A percentile compares a stretch with the other conserved stretches of the same genome.
These are phyloP conservation scores for Psittacula echo DNA, from an alignment of 2,797 vertebrate species.

Conservation along the genomic window DNA sequence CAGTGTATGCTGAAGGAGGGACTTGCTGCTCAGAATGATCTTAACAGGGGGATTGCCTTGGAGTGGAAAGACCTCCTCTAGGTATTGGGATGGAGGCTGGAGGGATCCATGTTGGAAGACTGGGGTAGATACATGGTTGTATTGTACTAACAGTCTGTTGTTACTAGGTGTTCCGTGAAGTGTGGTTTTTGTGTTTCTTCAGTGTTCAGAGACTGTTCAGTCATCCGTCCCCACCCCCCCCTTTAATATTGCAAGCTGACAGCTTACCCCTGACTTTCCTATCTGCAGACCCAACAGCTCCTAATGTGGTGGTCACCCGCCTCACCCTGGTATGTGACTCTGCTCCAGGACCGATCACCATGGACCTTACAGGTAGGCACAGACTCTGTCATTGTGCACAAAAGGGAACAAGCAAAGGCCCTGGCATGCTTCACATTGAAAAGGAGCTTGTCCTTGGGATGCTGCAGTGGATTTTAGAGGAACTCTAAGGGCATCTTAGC, in stretches of 20 bases:
- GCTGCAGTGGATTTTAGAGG: neutral
- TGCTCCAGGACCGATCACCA: slow-evolving; percentile 82
- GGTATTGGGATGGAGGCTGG: neutral
- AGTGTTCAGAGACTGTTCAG: neutral
- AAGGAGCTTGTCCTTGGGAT: neutral
- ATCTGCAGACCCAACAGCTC: slow-evolving; percentile 77
- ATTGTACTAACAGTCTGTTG: neutral
- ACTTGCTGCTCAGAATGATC: neutral
- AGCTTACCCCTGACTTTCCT: slow-evolving; percentile 1
- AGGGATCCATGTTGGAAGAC: neutral
- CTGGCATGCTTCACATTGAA: neutral
- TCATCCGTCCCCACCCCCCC: rapidly evolving
- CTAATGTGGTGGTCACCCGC: slow-evolving; percentile 82
- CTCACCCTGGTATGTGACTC: slow-evolving; percentile 80
- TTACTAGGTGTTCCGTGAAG: neutral
- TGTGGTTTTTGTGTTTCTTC: neutral
- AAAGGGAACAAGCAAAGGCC: neutral
- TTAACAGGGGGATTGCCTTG: neutral
- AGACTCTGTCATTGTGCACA: neutral
- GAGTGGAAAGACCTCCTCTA: neutral
- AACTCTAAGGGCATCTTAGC: neutral
- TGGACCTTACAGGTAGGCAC: slow-evolving; percentile 83
- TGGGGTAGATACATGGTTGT: neutral
- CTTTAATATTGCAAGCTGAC: slow-evolving; percentile 6
- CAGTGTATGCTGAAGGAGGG: neutral